These are phyloP conservation scores for Centroberyx gerrardi DNA, from an alignment of 2,797 vertebrate genomes.

Conservation along the genomic window DNA sequence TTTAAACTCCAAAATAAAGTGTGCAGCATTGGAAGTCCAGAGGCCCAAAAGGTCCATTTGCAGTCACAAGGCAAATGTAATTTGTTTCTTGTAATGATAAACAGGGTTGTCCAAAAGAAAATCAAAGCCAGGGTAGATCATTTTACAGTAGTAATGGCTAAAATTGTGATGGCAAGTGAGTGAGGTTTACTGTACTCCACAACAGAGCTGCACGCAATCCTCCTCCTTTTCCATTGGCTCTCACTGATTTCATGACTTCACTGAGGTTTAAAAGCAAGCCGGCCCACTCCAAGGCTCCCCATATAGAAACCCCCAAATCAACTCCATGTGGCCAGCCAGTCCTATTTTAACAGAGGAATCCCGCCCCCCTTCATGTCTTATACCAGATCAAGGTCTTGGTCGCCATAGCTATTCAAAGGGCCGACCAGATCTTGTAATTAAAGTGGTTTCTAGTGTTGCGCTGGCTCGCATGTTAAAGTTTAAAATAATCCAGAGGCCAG, in stretches of 20 bases:
- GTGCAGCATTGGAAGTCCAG: too few species aligned
- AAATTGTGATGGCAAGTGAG: constrained; percentile 63
- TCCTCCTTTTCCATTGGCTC: constrained; percentile 33
- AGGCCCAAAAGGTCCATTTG: constrained; percentile 6
- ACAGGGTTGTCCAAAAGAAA: constrained; percentile 15
- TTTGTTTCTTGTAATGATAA: constrained; percentile 17
- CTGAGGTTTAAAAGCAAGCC: constrained; percentile 48
- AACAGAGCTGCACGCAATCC: constrained; percentile 48
- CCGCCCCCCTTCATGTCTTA: constrained; percentile 37
- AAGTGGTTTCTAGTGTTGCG: constrained; percentile 64
- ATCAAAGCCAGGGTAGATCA: constrained; percentile 39
- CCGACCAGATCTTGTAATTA: constrained; percentile 78
- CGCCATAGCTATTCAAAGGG: constrained; percentile 63
- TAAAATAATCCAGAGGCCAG: constrained; percentile 73
- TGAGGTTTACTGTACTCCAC: constrained; percentile 50
- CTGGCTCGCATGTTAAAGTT: constrained; percentile 60
- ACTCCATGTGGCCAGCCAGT: constrained; percentile 69
- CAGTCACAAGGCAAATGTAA: constrained; percentile 25
- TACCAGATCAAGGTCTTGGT: constrained; percentile 71
- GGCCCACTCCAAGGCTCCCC: constrained; percentile 47
- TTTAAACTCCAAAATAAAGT: constrained; percentile 28
- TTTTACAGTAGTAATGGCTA: constrained; percentile 62
- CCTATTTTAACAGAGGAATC: constrained; percentile 70
- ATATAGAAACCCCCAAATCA: constrained; percentile 75
- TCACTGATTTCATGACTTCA: constrained; percentile 52